phyloP scores from a whole-genome alignment of 2,113 vertebrate genomes.

The Bubo blakistoni region DNA sequence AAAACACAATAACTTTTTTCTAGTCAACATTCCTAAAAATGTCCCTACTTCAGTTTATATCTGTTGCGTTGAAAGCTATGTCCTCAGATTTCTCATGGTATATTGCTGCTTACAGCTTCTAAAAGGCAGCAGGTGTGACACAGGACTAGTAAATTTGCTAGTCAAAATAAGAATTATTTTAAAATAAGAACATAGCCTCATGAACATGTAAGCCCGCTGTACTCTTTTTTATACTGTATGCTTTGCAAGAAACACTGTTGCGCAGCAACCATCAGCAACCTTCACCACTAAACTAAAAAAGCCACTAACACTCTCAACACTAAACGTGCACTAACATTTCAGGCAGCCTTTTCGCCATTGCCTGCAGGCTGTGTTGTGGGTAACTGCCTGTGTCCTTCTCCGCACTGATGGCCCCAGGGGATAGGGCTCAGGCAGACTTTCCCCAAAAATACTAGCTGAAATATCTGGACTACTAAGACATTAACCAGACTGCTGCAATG shows the following conservation, averaged over 20 bases:
- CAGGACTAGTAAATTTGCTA: background rate
- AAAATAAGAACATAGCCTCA: background rate
- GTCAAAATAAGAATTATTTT: background rate
- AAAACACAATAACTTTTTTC: background rate
- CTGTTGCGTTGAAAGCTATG: background rate
- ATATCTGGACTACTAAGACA: background rate
- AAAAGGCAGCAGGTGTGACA: background rate
- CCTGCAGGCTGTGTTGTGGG: background rate
- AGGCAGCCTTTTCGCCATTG: background rate
- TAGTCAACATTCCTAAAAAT: background rate
- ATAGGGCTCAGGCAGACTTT: background rate
- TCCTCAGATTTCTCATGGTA: background rate
- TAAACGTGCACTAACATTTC: background rate
- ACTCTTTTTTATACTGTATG: background rate
- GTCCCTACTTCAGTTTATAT: background rate
- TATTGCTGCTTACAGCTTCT: background rate
- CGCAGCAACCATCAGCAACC: background rate
- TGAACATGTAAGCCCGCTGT: background rate
- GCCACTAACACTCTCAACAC: background rate
- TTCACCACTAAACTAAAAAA: background rate
- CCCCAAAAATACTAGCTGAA: background rate
- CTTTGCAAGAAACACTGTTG: background rate
- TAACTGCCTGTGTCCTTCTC: background rate
- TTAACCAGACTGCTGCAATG: background rate
- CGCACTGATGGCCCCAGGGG: fast-evolving